Evolutionary conservation across 2,797 vertebrate genomes (phyloP).

Genomic region (Enteromius paludinosus): DNA sequence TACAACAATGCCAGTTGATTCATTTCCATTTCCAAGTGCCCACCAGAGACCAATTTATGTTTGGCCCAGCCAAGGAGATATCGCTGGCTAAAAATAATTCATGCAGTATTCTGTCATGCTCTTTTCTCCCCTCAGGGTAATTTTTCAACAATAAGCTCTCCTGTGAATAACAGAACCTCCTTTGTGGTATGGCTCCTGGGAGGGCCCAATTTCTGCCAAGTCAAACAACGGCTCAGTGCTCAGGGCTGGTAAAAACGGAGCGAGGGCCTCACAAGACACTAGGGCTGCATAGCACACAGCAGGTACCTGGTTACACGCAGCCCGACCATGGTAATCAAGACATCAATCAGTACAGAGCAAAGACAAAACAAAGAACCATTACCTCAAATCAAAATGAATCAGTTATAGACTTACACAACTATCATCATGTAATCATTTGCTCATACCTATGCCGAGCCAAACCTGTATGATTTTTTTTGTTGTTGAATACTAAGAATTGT

Average conservation of each 20-base stretch:
- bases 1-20: conserved; percentile 62
- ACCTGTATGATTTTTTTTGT: background rate
- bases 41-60: conserved; percentile 76
- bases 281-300: conserved; percentile 69
- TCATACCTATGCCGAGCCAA: background rate
- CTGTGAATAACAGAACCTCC: conserved; percentile 92
- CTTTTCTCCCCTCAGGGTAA: conserved; percentile 81
- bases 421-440: background rate
- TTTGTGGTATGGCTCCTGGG: conserved; percentile 92
- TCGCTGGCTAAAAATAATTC: conserved; percentile 89
- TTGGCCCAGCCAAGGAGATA: conserved; percentile 87
- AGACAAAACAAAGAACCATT: conserved; percentile 48
- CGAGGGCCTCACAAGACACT: conserved; percentile 78
- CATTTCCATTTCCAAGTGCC: conserved; percentile 56
- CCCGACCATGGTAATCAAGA: conserved; percentile 80
- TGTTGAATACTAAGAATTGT: background rate
- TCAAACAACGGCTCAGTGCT: conserved; percentile 92
- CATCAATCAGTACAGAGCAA: conserved; percentile 77
- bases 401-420: conserved; percentile 5
- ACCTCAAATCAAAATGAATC: conserved; percentile 6
- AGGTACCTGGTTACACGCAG: conserved; percentile 81
- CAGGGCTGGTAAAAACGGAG: conserved; percentile 84
- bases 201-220: conserved; percentile 91
- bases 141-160: conserved; percentile 94
- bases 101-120: conserved; percentile 91